Evolutionary conservation across 2,888 invertebrate genomes (phyloP).

Genomic region (Gari tellinella): DNA sequence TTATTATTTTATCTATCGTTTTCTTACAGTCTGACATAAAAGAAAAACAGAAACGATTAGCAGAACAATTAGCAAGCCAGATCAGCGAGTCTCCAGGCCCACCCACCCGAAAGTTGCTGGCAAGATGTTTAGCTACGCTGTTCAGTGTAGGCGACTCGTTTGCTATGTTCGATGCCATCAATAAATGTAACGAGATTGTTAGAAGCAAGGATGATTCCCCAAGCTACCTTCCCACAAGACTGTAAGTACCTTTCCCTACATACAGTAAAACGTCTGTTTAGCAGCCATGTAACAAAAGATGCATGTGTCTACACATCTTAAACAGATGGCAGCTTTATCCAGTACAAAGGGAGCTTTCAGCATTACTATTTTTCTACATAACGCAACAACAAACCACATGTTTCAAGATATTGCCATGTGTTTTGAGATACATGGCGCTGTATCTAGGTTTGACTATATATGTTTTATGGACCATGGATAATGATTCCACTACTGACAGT

Average conservation of each 20-base stretch:
- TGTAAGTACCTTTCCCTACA: constrained; percentile 89
- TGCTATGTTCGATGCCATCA: constrained; percentile 97
- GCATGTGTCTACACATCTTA: too few relatives aligned
- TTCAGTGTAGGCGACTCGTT: constrained; percentile 99
- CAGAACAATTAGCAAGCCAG: constrained; percentile 95
- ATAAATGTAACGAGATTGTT: constrained; percentile 98
- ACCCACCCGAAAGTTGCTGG: constrained; percentile 95
- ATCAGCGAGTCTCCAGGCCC: constrained; percentile 94
- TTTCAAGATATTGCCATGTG: too few relatives aligned
- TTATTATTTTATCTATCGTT: constrained; percentile 24
- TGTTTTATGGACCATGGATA: too few relatives aligned
- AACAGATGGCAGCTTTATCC: too few relatives aligned
- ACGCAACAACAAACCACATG: too few relatives aligned
- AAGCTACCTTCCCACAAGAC: constrained; percentile 95
- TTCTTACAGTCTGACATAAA: constrained; percentile 95
- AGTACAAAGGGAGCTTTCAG: too few relatives aligned
- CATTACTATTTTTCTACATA: too few relatives aligned
- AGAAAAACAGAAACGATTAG: constrained; percentile 97
- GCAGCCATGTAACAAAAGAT: too few relatives aligned
- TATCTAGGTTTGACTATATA: too few relatives aligned
- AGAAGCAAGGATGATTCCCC: constrained; percentile 99
- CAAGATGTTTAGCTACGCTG: constrained; percentile 95
- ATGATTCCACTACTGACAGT: too few relatives aligned
- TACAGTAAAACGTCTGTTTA: too few relatives aligned
- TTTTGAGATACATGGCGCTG: too few relatives aligned